phyloP scores from a whole-genome alignment of 2,797 vertebrate species.

The Sebastiscus tertius region DNA sequence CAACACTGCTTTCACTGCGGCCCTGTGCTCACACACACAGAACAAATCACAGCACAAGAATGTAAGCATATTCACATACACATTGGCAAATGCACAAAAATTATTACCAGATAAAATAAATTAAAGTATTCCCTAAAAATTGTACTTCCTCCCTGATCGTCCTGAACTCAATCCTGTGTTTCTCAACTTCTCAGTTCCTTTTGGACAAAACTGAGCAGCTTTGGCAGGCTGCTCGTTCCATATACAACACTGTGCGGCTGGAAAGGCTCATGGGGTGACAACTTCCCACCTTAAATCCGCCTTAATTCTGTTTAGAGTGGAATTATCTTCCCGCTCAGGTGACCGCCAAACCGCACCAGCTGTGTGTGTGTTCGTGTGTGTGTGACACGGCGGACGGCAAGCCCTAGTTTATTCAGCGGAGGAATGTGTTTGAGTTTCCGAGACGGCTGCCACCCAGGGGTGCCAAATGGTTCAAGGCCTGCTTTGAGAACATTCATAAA shows the following conservation, averaged over 20 bases:
- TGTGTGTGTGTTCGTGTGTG: constrained; percentile 47
- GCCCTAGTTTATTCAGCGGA: constrained; percentile 71
- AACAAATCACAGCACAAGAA: neutral
- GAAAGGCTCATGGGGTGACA: constrained; percentile 79
- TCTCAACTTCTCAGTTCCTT: constrained; percentile 29
- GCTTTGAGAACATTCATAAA: constrained; percentile 80
- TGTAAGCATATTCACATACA: neutral
- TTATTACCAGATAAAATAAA: neutral
- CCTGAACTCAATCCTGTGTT: constrained; percentile 20
- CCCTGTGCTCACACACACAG: constrained; percentile 64
- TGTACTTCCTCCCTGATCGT: neutral
- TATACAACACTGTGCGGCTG: constrained; percentile 72
- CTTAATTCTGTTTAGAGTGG: constrained; percentile 86
- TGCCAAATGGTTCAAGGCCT: constrained; percentile 77
- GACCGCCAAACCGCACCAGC: constrained; percentile 84
- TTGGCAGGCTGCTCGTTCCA: constrained; percentile 63
- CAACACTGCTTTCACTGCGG: constrained; percentile 85
- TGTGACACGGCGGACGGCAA: constrained; percentile 60
- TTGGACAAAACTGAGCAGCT: constrained; percentile 41
- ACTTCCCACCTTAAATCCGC: constrained; percentile 81
- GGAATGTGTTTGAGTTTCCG: constrained; percentile 83
- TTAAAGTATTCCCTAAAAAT: constrained; percentile 4
- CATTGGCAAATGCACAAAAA: constrained; percentile 3
- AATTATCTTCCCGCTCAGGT: constrained; percentile 84
- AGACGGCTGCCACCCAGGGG: constrained; percentile 70